A percentile compares a stretch with the other conserved stretches of the same genome.
These are phyloP conservation scores for Prorops nasuta DNA, from an alignment of 1,140 invertebrate species.

Conservation along the genomic window DNA sequence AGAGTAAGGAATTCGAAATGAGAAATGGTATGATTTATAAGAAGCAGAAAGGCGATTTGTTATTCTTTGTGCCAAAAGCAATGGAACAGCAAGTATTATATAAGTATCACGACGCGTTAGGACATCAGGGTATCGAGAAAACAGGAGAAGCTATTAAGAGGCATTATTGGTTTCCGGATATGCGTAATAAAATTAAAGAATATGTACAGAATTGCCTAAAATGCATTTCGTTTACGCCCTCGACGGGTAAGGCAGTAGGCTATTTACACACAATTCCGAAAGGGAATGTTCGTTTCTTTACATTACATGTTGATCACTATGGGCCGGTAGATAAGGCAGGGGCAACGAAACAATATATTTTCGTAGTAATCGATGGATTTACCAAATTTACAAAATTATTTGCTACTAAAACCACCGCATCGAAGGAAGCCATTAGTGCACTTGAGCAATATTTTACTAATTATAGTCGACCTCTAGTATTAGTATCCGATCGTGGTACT, in stretches of 20 bases:
- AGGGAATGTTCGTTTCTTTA: neutral
- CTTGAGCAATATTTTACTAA: too few relatives aligned
- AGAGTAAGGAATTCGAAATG: neutral
- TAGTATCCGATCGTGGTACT: too few relatives aligned
- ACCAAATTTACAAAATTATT: neutral
- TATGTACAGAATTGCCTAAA: too few relatives aligned
- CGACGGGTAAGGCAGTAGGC: neutral
- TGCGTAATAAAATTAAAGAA: too few relatives aligned
- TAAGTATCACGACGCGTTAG: conserved; percentile 2
- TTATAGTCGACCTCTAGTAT: too few relatives aligned
- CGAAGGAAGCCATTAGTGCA: neutral
- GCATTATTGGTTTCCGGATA: too few relatives aligned
- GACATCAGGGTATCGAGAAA: neutral
- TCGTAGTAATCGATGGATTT: neutral
- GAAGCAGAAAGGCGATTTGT: neutral
- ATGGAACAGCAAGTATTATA: neutral
- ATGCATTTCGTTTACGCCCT: too few relatives aligned
- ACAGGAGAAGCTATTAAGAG: too few relatives aligned
- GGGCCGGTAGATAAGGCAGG: neutral
- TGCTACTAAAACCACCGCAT: neutral
- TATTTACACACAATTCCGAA: neutral
- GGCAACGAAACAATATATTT: conserved; percentile 4
- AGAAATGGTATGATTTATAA: neutral
- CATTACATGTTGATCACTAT: neutral
- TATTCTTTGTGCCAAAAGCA: neutral